A percentile compares a stretch with the other conserved stretches of the same genome.
Conservation (phyloP, 35 echinoderm and acorn worm genomes). For the Amphiura filiformis region DNA sequence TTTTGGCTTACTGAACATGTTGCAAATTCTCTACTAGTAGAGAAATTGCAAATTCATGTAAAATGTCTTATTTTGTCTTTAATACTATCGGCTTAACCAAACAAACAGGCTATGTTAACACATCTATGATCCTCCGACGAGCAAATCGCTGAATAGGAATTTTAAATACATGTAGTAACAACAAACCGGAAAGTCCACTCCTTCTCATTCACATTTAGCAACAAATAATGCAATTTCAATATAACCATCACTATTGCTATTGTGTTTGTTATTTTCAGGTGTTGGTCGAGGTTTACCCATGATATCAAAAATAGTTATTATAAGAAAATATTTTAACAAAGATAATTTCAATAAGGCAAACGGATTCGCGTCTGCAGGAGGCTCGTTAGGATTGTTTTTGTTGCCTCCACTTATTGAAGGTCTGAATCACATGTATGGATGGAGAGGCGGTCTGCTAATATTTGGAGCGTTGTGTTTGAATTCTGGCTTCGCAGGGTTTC, state of each 20-base stretch:
- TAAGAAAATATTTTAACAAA: not conserved
- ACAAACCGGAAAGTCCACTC: not conserved
- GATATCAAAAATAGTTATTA: not conserved
- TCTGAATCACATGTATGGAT: not conserved
- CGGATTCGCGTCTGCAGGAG: not conserved
- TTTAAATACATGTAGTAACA: not conserved
- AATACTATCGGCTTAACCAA: not conserved
- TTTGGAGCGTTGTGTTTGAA: not conserved
- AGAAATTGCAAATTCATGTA: too few relatives aligned
- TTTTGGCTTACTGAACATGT: too few relatives aligned
- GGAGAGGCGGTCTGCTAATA: not conserved
- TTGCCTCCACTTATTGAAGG: not conserved
- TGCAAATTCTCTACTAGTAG: too few relatives aligned
- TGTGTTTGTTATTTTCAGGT: not conserved
- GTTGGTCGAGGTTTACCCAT: not conserved
- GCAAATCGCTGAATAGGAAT: not conserved
- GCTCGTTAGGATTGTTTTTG: not conserved
- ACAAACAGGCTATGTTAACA: too few relatives aligned
- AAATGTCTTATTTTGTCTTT: not conserved
- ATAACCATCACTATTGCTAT: too few relatives aligned
- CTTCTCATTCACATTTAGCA: not conserved
- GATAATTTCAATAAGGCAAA: not conserved
- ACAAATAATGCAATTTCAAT: too few relatives aligned
- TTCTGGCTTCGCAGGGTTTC: not conserved
- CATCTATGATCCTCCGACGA: not conserved